phyloP scores from a whole-genome alignment of 2,888 invertebrate genomes.

The Ectemnius continuus region DNA sequence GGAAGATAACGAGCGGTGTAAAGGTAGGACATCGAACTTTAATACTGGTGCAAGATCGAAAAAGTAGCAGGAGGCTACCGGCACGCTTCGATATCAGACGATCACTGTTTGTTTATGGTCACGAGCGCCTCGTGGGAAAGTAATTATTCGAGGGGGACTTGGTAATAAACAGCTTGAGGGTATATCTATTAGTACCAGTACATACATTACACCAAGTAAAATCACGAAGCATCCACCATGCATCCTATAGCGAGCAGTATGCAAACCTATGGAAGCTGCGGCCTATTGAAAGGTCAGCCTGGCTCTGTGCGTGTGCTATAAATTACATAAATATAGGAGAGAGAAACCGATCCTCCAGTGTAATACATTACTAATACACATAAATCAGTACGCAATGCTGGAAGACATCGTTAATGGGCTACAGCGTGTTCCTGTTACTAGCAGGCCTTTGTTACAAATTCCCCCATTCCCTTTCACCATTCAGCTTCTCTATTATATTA shows the following conservation, averaged over 20 bases:
- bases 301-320: conserved; percentile 9
- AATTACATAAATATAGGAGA: conserved; percentile 14
- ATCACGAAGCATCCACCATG: not conserved
- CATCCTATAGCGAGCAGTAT: not conserved
- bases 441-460: not conserved
- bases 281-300: not conserved
- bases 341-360: conserved; percentile 6
- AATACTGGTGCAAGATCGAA: not conserved
- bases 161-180: not conserved
- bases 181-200: not conserved
- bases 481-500: not conserved
- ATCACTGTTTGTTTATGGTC: conserved; percentile 5
- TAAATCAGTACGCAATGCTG: conserved; percentile 1
- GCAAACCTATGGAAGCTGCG: not conserved
- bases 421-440: not conserved
- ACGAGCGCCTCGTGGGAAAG: not conserved
- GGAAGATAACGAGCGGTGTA: not conserved
- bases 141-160: not conserved
- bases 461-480: not conserved
- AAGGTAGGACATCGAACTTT: not conserved
- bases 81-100: not conserved
- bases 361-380: conserved; percentile 2
- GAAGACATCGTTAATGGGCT: not conserved
- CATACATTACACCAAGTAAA: conserved; percentile 3
- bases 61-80: not conserved